Evolutionary conservation across 2,797 vertebrate species (phyloP).

Genomic region (Hyperoplus immaculatus): DNA sequence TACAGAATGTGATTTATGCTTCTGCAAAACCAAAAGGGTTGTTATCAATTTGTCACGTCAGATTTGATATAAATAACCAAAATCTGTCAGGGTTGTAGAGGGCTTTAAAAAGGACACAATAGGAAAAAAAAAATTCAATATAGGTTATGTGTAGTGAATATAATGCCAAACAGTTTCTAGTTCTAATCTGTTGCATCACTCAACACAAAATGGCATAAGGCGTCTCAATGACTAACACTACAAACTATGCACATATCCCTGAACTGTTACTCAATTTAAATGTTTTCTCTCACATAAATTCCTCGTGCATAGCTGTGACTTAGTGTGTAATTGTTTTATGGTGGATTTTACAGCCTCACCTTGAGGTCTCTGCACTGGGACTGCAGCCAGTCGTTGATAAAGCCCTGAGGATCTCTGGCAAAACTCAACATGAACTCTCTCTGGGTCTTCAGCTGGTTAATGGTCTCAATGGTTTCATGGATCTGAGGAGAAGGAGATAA

Average conservation of each 20-base stretch:
- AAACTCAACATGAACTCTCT: constrained; percentile 99
- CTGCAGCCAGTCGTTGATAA: constrained; percentile 99
- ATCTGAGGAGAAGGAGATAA: constrained; percentile 85
- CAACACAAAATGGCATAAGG: neutral
- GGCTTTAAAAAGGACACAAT: too few species aligned
- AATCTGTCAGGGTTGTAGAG: too few species aligned
- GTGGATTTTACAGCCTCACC: constrained; percentile 79
- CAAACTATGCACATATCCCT: neutral
- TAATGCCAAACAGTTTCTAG: too few species aligned
- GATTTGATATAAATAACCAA: too few species aligned
- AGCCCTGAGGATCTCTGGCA: constrained; percentile 98
- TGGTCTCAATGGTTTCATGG: constrained; percentile 99
- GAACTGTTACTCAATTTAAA: neutral
- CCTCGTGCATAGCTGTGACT: too few species aligned
- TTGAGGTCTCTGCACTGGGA: constrained; percentile 99
- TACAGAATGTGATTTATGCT: too few species aligned
- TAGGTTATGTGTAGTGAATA: too few species aligned
- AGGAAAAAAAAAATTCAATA: too few species aligned
- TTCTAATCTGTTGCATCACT: too few species aligned
- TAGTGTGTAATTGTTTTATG: too few species aligned
- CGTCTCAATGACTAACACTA: neutral
- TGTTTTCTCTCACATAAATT: neutral
- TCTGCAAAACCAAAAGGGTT: too few species aligned
- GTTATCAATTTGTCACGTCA: too few species aligned
- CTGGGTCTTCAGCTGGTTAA: constrained; percentile 99